phyloP scores from a whole-genome alignment of 64 coral and sea anemone genomes.

The Hydrozoanthus tunicans region DNA sequence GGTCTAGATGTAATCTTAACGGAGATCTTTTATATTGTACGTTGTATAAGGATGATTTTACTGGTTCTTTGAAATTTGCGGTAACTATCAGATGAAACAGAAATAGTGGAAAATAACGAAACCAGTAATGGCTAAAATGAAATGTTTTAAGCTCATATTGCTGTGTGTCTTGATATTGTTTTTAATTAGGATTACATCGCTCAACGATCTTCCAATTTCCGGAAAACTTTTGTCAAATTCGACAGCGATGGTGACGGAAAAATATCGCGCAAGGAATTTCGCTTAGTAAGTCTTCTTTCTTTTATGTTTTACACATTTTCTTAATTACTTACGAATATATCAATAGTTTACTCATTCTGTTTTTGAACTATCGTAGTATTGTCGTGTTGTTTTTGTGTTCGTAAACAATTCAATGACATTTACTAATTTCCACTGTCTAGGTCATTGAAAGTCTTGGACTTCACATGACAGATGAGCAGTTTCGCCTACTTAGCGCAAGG shows the following conservation, averaged over 20 bases:
- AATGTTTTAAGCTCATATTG: background rate
- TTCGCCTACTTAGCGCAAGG: slow-evolving; percentile 85
- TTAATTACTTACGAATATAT: background rate
- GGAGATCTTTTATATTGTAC: no score
- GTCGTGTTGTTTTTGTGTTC: background rate
- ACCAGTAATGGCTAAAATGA: background rate
- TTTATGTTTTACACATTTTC: background rate
- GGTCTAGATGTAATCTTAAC: no score
- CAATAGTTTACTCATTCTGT: background rate
- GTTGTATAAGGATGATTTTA: no score
- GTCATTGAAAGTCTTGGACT: slow-evolving; percentile 88
- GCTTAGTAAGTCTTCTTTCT: slow-evolving; percentile 53
- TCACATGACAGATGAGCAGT: slow-evolving; percentile 92
- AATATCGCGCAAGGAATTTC: slow-evolving; percentile 96
- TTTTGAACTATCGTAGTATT: background rate
- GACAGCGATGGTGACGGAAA: slow-evolving; percentile 88
- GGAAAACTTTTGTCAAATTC: slow-evolving; percentile 97
- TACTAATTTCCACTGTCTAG: slow-evolving; percentile 27
- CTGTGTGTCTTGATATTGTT: slow-evolving; percentile 1
- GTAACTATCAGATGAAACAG: no score
- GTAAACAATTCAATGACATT: background rate
- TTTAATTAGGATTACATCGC: slow-evolving; percentile 75
- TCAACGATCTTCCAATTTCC: slow-evolving; percentile 88
- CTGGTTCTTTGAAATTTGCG: no score
- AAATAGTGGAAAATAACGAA: no score